A percentile compares a stretch with the other conserved stretches of the same genome.
Evolutionary conservation across 2,113 vertebrate species (phyloP).

Genomic region (Apteryx mantelli): DNA sequence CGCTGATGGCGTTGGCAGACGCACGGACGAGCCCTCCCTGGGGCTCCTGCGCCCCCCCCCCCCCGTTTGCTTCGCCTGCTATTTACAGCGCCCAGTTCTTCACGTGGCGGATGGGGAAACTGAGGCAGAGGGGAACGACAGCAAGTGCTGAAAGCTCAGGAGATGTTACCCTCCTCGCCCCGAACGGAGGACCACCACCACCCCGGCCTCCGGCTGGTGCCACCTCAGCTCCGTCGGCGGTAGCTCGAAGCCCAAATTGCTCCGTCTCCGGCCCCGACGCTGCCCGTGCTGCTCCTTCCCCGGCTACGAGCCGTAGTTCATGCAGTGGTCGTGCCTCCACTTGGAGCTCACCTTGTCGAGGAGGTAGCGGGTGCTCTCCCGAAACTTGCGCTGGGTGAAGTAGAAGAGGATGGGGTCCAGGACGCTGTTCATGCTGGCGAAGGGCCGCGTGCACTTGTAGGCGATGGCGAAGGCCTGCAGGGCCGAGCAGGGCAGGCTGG

Average conservation of each 20-base stretch:
- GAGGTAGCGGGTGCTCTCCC: constrained; percentile 80
- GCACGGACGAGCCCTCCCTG: not conserved
- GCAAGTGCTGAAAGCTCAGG: not conserved
- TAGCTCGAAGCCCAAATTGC: not conserved
- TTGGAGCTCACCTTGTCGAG: constrained; percentile 83
- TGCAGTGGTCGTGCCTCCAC: constrained; percentile 62
- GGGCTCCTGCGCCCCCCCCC: no score
- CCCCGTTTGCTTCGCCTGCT: not conserved
- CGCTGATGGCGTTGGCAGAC: no score
- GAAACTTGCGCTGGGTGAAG: constrained; percentile 90
- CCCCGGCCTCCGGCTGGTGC: not conserved
- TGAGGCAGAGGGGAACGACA: not conserved
- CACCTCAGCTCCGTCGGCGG: accelerated
- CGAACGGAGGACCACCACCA: not conserved
- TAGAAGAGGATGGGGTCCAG: constrained; percentile 97
- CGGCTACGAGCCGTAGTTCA: not conserved
- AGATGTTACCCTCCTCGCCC: not conserved
- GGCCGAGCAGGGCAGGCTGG: constrained; percentile 62
- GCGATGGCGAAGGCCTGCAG: constrained; percentile 87
- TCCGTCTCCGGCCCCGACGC: accelerated
- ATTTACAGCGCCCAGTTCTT: not conserved
- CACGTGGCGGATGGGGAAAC: not conserved
- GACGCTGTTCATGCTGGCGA: constrained; percentile 96
- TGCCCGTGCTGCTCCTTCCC: not conserved
- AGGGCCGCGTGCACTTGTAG: constrained; percentile 93